Base-by-base conservation (phyloP, 2,888 invertebrate genomes). In the Dasypolia templi region DNA sequence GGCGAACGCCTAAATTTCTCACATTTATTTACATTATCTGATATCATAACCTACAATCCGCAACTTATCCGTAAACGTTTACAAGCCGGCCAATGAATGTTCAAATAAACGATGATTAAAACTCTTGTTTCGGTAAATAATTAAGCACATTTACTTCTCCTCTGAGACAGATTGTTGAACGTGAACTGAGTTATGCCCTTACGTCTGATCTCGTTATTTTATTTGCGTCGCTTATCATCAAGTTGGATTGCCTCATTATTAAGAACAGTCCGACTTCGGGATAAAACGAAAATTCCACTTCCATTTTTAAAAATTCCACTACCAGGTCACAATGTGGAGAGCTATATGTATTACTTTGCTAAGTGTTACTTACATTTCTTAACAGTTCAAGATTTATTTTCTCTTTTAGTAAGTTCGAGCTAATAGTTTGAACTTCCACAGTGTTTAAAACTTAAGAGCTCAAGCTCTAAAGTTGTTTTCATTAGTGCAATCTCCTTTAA, bases 71-170 rank as follows among this genome's bases (percentile, higher is more conserved):
- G 70, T 68, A 55, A 77, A 59, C 29, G 51, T 61, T 66, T 67
- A 76, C 64, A 68, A 80, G 65, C 62, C 61, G 51, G 32, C 51
- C 73, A 58, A 35, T 84, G 72, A 72, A 85, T 85, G 63, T 67
- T 53, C 58, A 70, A 77, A 87, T 83, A 79, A 81, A 81, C 79
- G 81, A 72, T 86, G 83, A 90, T 91, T 89, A 87, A 89, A 89
- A 85, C 85, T 78, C 79, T 84, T 84, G 77, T 82, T 83, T 74
- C 84, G 82, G 72, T 76, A 86, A 86, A 88, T 89, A 88, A 89
- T 90, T 89, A 85, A 88, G 82, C 84, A 84, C 86, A 87, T 90
- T 87, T 89, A 87, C 79, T 88, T 85, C 69, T 81, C 59, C 69
- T 68, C 44, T 39, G 86, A 85, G 86, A 89, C 85, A 83, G 87